phyloP scores from a whole-genome alignment of 2,797 vertebrate species.

The Pipistrellus nathusii region DNA sequence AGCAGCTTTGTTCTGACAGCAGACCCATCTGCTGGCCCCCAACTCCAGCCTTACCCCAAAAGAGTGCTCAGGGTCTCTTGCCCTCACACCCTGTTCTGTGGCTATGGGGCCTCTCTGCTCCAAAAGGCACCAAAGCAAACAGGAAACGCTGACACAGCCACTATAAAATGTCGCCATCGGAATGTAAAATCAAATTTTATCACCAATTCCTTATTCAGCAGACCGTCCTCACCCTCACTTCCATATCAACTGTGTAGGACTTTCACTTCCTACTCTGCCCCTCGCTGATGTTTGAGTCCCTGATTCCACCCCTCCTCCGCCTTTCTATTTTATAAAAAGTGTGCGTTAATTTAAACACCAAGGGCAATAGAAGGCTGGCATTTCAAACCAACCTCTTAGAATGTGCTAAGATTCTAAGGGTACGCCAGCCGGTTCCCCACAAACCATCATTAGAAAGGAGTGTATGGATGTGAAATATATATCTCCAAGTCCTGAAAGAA shows the following conservation, averaged over 20 bases:
- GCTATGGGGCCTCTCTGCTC: not conserved
- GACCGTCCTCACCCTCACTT: not conserved
- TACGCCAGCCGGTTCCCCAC: not conserved
- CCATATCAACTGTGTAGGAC: not conserved
- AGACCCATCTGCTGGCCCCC: not conserved
- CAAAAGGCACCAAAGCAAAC: not conserved
- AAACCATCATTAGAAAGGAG: conserved; percentile 3
- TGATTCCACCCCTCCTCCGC: not conserved
- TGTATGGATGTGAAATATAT: not conserved
- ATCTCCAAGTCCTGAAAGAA: conserved; percentile 13
- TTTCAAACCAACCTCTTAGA: conserved; percentile 46
- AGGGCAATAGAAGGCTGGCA: not conserved
- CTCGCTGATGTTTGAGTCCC: not conserved
- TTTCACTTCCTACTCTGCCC: not conserved
- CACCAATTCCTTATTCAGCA: not conserved
- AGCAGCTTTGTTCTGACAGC: not conserved
- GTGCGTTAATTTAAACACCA: conserved; percentile 45
- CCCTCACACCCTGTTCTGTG: not conserved
- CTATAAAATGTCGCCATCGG: not conserved
- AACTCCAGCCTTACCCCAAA: not conserved
- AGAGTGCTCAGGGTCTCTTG: not conserved
- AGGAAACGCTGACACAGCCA: not conserved
- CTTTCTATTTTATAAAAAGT: not conserved
- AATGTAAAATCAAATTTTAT: not conserved
- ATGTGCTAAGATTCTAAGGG: not conserved